These are phyloP conservation scores for Cataglyphis albicans DNA, from an alignment of 2,888 invertebrate species.

Conservation along the genomic window DNA sequence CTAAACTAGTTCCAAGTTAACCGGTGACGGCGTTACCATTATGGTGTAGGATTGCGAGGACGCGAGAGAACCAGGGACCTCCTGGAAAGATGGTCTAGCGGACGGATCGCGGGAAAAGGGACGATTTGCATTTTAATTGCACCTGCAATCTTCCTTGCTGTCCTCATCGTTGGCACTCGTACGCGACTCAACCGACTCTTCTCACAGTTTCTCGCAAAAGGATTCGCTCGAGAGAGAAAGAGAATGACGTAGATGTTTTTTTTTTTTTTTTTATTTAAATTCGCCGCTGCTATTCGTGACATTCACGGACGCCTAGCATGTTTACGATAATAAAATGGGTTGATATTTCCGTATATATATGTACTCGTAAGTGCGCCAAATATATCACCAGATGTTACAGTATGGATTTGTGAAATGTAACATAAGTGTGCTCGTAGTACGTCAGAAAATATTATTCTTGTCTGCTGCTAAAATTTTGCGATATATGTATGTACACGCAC, in stretches of 20 bases:
- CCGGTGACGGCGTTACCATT: slow-evolving; percentile 77
- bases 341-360: background rate
- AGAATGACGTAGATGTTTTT: slow-evolving; percentile 6
- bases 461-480: slow-evolving; percentile 22
- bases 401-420: slow-evolving; percentile 29
- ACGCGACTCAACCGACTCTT: slow-evolving; percentile 35
- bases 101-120: slow-evolving; percentile 76
- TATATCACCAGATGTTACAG: slow-evolving; percentile 42
- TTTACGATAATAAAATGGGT: slow-evolving; percentile 23
- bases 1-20: slow-evolving; percentile 83
- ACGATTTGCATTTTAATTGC: slow-evolving; percentile 85
- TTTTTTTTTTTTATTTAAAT: slow-evolving; percentile 48
- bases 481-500: background rate
- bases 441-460: slow-evolving; percentile 37
- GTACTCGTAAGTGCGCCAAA: slow-evolving; percentile 26
- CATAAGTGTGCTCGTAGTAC: slow-evolving; percentile 5
- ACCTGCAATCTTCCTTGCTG: slow-evolving; percentile 63
- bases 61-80: slow-evolving; percentile 59
- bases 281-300: background rate
- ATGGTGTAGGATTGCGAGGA: slow-evolving; percentile 71
- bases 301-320: background rate
- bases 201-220: slow-evolving; percentile 19
- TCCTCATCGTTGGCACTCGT: slow-evolving; percentile 58
- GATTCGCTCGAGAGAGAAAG: slow-evolving; percentile 11
- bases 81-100: slow-evolving; percentile 67